Evolutionary conservation across 2,888 invertebrate species (phyloP), one percentile per base, ranked within the genome.

Genomic region (Aporophyla nigra): DNA sequence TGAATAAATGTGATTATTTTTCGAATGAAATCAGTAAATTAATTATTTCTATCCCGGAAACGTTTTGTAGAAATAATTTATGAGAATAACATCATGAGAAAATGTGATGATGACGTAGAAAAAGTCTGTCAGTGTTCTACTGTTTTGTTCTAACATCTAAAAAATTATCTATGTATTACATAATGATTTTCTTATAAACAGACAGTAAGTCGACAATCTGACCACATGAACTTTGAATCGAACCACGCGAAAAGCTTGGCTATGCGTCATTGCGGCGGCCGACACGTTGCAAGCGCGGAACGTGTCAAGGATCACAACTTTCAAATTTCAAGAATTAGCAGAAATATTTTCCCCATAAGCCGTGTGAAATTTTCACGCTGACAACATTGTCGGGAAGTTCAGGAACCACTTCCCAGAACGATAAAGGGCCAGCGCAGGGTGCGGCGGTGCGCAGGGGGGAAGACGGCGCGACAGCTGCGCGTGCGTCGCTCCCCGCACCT

Each of bases 361-460:
- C 63, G 91, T 89, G 89, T 89, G 90, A 92, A 90, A 89, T 90
- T 90, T 89, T 80, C 78, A 85, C 85, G 89, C 85, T 91, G 93
- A 91, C 93, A 95, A 94, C 95, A 92, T 93, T 88, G 92, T 93
- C 94, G 96, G 96, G 96, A 96, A 96, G 96, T 93, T 95, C 94
- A 96, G 96, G 96, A 96, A 96, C 96, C 95, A 96, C 95, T 96
- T 96, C 96, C 96, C 96, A 96, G 96, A 96, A 96, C 96, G 96
- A 96, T 95, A 95, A 94, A 95, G 96, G 95, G 95, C 93, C 93
- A 90, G 90, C 89, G 92, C 79, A 85, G 91, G 92, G 90, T 85
- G 83, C 77, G 79, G 90, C 74, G 83, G 87, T 67, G 90, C 84
- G 90, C 91, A 85, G 90, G 90, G 90, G 87, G 92, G 92, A 90